phyloP scores from a whole-genome alignment of 2,888 invertebrate species.

The Synergus itoensis region DNA sequence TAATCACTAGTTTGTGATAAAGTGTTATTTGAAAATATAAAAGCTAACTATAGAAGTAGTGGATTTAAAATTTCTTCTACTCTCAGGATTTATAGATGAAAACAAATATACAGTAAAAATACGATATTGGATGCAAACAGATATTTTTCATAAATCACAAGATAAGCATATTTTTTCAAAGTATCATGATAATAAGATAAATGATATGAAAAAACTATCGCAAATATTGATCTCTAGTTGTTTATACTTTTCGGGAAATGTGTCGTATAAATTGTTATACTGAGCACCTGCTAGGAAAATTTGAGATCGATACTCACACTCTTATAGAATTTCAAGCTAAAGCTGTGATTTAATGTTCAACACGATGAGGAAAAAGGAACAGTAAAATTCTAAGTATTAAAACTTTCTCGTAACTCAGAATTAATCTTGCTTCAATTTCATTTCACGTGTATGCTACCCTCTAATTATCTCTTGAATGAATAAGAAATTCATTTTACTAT shows the following conservation, averaged over 20 bases:
- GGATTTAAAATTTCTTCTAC: neutral
- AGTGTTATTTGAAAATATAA: neutral
- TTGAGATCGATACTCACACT: neutral
- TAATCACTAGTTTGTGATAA: neutral
- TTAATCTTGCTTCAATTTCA: too few species aligned
- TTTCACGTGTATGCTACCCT: too few species aligned
- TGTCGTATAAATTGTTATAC: neutral
- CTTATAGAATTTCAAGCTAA: neutral
- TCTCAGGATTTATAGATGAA: neutral
- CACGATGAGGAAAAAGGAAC: neutral
- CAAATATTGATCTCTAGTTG: neutral
- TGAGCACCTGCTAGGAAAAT: neutral
- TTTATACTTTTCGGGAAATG: neutral
- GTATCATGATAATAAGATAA: neutral
- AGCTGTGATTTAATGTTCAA: neutral
- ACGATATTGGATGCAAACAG: neutral
- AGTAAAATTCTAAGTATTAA: neutral
- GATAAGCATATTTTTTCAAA: neutral
- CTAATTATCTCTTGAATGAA: neutral
- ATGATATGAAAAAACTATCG: neutral
- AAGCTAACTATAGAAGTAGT: neutral
- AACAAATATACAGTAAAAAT: neutral
- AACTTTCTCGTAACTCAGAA: neutral
- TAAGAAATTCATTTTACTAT: neutral
- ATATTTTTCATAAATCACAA: neutral